Evolutionary conservation across 2,888 invertebrate genomes (phyloP).

Genomic region (Lysandra coridon): DNA sequence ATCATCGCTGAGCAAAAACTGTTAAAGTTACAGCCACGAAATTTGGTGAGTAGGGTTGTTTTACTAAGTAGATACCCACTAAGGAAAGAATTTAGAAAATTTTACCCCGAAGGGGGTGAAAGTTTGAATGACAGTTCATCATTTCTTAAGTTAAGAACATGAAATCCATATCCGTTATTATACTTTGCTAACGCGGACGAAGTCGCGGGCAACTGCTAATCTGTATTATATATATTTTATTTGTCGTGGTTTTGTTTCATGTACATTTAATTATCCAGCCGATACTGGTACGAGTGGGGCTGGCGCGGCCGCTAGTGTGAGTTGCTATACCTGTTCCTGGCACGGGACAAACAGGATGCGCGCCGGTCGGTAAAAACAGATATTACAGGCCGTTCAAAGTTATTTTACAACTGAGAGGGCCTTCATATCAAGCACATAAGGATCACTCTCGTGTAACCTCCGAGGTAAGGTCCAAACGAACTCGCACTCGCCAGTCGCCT

Average conservation of each 20-base stretch:
- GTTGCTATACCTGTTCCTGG: constrained; percentile 55
- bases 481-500: not conserved
- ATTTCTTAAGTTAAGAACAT: too few species aligned
- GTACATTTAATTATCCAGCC: constrained; percentile 41
- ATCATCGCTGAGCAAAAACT: too few species aligned
- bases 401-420: not conserved
- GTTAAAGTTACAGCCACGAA: too few species aligned
- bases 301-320: constrained; percentile 47
- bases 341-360: constrained; percentile 64
- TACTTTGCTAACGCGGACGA: too few species aligned
- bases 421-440: not conserved
- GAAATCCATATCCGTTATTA: too few species aligned
- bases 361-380: constrained; percentile 65
- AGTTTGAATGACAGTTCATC: too few species aligned
- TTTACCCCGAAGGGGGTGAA: too few species aligned
- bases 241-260: constrained; percentile 32
- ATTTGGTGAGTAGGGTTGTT: too few species aligned
- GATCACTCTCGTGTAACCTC: not conserved
- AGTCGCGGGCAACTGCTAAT: too few species aligned
- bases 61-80: too few species aligned
- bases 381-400: not conserved
- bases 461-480: not conserved
- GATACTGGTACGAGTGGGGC: constrained; percentile 44
- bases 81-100: too few species aligned
- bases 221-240: not conserved